These are phyloP conservation scores for Drosophila arawakana DNA, from an alignment of 1,140 invertebrate genomes.

Conservation along the genomic window DNA sequence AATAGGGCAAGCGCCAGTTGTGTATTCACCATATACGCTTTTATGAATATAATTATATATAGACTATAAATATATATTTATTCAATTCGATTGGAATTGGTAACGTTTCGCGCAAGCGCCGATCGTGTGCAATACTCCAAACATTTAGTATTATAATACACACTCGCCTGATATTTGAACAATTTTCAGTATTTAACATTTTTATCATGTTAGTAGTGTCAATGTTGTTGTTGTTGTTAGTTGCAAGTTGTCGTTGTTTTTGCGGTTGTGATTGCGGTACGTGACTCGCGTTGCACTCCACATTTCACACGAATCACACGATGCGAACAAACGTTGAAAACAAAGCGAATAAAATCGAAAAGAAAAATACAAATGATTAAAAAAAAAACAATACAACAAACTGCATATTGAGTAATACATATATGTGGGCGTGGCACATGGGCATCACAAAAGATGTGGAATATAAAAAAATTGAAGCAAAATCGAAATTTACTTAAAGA, in stretches of 20 bases:
- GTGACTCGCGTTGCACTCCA: conserved; percentile 61
- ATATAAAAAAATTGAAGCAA: neutral
- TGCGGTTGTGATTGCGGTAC: conserved; percentile 49
- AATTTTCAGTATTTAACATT: conserved; percentile 47
- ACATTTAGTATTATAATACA: conserved; percentile 14
- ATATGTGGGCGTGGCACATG: conserved; percentile 26
- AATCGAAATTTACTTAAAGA: neutral
- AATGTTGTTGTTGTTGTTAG: conserved; percentile 36
- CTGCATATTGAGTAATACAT: conserved; percentile 44
- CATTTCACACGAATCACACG: conserved; percentile 68
- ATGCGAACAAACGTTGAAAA: conserved; percentile 38
- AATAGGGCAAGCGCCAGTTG: conserved; percentile 16
- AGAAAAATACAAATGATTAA: conserved; percentile 16
- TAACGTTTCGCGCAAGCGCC: conserved; percentile 1
- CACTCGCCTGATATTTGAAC: conserved; percentile 44
- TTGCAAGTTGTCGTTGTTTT: conserved; percentile 23
- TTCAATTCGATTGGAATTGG: conserved; percentile 26
- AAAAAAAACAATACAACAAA: conserved; percentile 30
- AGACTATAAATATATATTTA: too few relatives aligned
- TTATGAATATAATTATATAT: too few relatives aligned
- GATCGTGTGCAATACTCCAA: conserved; percentile 35
- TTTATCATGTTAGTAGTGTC: conserved; percentile 53
- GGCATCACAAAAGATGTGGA: too few relatives aligned
- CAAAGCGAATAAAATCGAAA: conserved; percentile 18
- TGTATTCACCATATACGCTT: conserved; percentile 21